Evolutionary conservation across 2,888 invertebrate species (phyloP).

Genomic region (Lymantria monacha): DNA sequence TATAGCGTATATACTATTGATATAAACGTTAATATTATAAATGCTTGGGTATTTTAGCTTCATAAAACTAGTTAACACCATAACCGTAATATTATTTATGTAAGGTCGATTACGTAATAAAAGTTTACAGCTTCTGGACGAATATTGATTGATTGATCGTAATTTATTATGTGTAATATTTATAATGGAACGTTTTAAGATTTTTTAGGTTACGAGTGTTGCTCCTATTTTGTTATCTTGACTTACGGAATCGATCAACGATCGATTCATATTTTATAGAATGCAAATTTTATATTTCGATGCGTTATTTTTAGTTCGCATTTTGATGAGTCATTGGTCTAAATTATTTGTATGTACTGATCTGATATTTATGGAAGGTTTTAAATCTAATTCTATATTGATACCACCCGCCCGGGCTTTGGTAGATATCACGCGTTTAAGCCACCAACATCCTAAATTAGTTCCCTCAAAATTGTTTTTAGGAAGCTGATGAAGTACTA

Average conservation of each 20-base stretch:
- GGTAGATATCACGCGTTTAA: too few species aligned
- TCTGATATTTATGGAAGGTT: too few species aligned
- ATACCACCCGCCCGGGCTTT: too few species aligned
- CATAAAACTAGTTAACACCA: too few species aligned
- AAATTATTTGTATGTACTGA: not conserved
- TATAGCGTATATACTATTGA: too few species aligned
- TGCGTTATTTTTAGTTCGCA: not conserved
- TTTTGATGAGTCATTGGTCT: not conserved
- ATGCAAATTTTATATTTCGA: not conserved
- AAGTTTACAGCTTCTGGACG: not conserved
- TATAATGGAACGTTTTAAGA: not conserved
- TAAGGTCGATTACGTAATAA: not conserved
- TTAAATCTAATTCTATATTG: too few species aligned
- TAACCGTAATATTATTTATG: too few species aligned
- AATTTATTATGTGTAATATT: not conserved
- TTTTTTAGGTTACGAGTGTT: slow-evolving; percentile 7
- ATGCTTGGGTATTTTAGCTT: too few species aligned
- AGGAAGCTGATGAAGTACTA: too few species aligned
- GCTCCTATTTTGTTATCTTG: slow-evolving; percentile 9
- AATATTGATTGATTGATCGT: slow-evolving; percentile 2
- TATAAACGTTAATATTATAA: too few species aligned
- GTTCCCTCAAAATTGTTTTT: too few species aligned
- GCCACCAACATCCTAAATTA: too few species aligned
- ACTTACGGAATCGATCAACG: slow-evolving; percentile 1
- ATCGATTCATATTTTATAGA: not conserved